Conservation (phyloP, 2,113 vertebrate species). For the Natator depressus region DNA sequence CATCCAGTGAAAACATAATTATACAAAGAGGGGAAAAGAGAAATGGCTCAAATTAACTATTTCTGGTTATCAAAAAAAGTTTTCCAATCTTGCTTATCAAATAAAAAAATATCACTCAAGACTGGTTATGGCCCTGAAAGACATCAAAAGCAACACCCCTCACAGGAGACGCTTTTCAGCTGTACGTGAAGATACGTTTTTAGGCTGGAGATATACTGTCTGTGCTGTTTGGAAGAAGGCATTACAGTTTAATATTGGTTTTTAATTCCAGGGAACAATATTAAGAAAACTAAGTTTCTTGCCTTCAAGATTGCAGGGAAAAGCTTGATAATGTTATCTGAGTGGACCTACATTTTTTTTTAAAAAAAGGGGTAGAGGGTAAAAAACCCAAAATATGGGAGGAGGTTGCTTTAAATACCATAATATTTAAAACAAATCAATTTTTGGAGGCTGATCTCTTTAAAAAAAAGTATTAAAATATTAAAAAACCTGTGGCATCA, state of each 20-base stretch:
- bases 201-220: neutral
- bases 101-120: neutral
- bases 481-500: too few species aligned
- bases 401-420: neutral
- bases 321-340: neutral
- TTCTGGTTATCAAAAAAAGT: neutral
- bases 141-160: neutral
- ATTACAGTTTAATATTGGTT: neutral
- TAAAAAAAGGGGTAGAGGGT: too few species aligned
- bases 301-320: neutral
- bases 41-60: neutral
- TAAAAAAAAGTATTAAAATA: too few species aligned
- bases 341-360: neutral
- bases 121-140: neutral
- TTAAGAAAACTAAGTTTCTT: neutral
- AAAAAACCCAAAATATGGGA: neutral
- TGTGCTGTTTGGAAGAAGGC: neutral
- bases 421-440: neutral
- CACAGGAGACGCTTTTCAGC: neutral
- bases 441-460: neutral
- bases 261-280: neutral
- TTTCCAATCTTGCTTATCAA: neutral
- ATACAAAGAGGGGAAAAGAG: neutral
- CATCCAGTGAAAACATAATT: neutral
- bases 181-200: too few species aligned